Evolutionary conservation across 2,888 invertebrate genomes (phyloP), one percentile per base, ranked within the genome.

Genomic region (Prenolepis imparis): DNA sequence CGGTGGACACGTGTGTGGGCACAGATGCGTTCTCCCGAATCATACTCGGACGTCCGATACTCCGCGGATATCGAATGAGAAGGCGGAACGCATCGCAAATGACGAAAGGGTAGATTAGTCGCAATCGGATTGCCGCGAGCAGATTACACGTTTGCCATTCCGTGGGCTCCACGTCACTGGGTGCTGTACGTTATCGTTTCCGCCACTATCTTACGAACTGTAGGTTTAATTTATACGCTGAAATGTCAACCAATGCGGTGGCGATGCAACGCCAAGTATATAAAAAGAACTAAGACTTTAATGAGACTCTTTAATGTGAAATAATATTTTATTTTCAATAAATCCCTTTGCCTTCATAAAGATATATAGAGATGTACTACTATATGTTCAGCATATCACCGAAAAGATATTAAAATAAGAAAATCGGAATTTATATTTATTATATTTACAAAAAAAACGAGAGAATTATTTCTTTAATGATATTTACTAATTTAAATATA

Each of bases 1-100:
- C 78, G 67, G 24, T 57, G 59, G 52, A 52, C 86, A 86, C 73
- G 84, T 80, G 86, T 73, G 66, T 36, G 24, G 24, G 18, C 28
- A 55, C 82, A 83, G 77, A 81, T 80, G 83, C 86, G 82, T 66
- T 61, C 68, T 55, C 59, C 8, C 55, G 73, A 32, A 59, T 41
- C 64, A 55, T 32, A 61, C 28, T 28, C 39, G 18, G 12, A 84
- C 63, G 44, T 78, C 70, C 57, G 21, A 57, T 70, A 55, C 28
- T 55, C 63, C 63, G 48, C 39, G 55, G 74, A 70, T 70, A 24
- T 39, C 28, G 73, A 41, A 52, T 52, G 73, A 73, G 64, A 61
- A 39, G 59, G 59, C 15, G 41, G 52, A 66, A 64, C 41, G 41
- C 70, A 41, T 57, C 70, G 72, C 72, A 21, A 72, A 70, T 72